Percentiles rank a stretch among this genome's conserved stretches.
Evolutionary conservation across 1,140 invertebrate genomes (phyloP).

Genomic region (Lysiphlebus fabarum): DNA sequence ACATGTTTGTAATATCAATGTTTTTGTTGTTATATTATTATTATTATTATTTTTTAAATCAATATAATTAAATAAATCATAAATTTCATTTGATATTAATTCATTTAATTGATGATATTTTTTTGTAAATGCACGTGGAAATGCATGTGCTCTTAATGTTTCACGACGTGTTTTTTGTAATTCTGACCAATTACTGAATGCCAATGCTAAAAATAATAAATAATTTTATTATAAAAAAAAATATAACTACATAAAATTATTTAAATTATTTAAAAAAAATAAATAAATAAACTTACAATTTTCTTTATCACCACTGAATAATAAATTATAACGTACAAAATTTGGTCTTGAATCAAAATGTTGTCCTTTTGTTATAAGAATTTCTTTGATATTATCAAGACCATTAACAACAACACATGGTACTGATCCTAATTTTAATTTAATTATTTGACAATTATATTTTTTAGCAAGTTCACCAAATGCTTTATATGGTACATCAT

Average conservation of each 20-base stretch:
- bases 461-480: constrained; percentile 58
- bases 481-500: constrained; percentile 64
- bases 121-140: constrained; percentile 69
- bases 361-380: constrained; percentile 60
- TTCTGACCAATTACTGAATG: constrained; percentile 82
- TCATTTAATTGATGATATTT: constrained; percentile 66
- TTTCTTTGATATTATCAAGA: constrained; percentile 62
- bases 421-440: constrained; percentile 60
- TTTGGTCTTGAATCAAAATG: constrained; percentile 67
- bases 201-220: constrained; percentile 62
- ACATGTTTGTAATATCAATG: constrained; percentile 65
- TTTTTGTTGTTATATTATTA: constrained; percentile 54
- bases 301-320: constrained; percentile 66
- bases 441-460: constrained; percentile 59
- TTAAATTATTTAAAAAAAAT: constrained; percentile 10
- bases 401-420: constrained; percentile 66
- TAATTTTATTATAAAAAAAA: no score
- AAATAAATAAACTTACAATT: constrained; percentile 78
- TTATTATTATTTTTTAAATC: constrained; percentile 35
- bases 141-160: constrained; percentile 72
- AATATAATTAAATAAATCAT: constrained; percentile 59
- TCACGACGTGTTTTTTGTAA: constrained; percentile 75
- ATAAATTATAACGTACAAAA: constrained; percentile 62
- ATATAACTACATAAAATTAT: no score
- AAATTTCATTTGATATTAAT: constrained; percentile 62